Evolutionary conservation across 2,888 invertebrate genomes (phyloP).

Genomic region (Aproaerema taeniolella): DNA sequence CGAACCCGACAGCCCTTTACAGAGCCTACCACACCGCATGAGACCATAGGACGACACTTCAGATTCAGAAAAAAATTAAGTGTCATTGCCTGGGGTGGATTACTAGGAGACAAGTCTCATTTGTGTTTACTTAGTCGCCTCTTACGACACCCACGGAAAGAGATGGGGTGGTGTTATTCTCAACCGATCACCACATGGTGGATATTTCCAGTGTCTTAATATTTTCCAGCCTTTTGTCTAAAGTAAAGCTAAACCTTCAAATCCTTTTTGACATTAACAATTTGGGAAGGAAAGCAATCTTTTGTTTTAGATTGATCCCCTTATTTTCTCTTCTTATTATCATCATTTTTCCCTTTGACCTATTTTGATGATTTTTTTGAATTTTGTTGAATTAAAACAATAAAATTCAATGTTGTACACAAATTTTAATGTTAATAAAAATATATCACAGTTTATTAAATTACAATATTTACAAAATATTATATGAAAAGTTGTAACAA

Average conservation of each 20-base stretch:
- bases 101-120: too few species aligned
- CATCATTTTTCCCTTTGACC: neutral
- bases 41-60: too few species aligned
- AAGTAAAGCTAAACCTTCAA: neutral
- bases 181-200: too few species aligned
- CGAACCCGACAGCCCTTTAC: too few species aligned
- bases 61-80: too few species aligned
- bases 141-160: too few species aligned
- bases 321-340: neutral
- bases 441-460: conserved; percentile 41
- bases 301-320: neutral
- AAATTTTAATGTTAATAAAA: conserved; percentile 22
- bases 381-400: neutral
- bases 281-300: neutral
- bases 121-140: too few species aligned
- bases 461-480: conserved; percentile 19
- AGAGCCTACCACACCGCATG: too few species aligned
- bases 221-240: too few species aligned
- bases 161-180: too few species aligned
- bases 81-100: too few species aligned
- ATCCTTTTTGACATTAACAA: neutral
- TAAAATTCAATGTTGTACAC: conserved; percentile 1
- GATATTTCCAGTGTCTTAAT: too few species aligned
- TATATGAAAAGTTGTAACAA: conserved; percentile 2
- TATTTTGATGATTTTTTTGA: neutral